Conservation (phyloP, 2,888 invertebrate species). For the Conops quadrifasciatus region DNA sequence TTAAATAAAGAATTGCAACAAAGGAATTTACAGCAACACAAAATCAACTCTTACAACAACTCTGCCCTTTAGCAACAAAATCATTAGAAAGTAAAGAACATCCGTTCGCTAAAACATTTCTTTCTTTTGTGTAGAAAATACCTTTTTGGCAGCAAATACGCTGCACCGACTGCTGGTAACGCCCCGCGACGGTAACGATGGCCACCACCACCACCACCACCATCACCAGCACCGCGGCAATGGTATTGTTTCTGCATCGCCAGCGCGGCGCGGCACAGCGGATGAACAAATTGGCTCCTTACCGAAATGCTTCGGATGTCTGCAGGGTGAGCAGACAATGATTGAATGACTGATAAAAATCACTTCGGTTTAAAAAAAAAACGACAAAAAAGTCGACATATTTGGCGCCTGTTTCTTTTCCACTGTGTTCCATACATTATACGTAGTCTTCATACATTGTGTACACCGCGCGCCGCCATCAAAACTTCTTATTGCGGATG, state of each 20-base stretch:
- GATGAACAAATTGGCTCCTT: conserved; percentile 42
- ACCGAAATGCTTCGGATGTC: conserved; percentile 29
- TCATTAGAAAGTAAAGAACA: neutral
- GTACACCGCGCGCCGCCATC: no score
- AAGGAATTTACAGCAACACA: neutral
- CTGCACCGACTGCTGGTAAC: neutral
- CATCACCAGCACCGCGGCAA: neutral
- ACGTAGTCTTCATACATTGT: no score
- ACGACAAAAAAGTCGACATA: no score
- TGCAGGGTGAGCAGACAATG: neutral
- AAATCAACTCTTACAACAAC: no score
- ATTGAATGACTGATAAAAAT: no score
- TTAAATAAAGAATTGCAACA: no score
- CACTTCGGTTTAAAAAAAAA: no score
- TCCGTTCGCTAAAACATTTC: neutral
- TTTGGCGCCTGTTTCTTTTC: no score
- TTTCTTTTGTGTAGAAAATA: neutral
- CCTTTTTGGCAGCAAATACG: neutral
- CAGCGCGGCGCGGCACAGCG: conserved; percentile 29
- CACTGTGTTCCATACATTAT: no score
- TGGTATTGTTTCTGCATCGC: conserved; percentile 12
- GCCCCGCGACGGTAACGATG: neutral
- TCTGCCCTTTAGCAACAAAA: no score
- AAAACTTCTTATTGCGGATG: no score
- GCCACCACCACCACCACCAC: neutral